Conservation (phyloP, 1,140 invertebrate genomes). For the Drosophila sp. region DNA sequence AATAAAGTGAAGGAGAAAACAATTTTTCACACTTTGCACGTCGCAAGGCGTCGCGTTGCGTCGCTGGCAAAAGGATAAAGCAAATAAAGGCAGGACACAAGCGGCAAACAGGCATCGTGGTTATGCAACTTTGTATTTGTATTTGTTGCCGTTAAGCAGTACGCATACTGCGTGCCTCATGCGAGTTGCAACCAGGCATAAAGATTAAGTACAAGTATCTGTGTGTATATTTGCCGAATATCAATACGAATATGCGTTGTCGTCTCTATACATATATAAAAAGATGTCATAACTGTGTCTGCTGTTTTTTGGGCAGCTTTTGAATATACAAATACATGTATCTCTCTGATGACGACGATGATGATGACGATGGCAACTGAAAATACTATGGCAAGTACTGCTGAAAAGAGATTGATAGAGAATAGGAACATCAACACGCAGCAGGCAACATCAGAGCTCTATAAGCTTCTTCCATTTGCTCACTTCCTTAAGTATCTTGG, state of each 20-base stretch:
- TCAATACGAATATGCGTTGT: constrained; percentile 26
- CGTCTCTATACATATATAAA: background rate
- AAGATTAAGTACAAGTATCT: constrained; percentile 40
- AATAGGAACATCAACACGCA: background rate
- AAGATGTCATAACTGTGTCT: background rate
- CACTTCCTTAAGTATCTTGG: background rate
- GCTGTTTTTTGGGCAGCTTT: background rate
- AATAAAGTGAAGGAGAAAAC: constrained; percentile 39
- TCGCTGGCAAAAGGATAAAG: constrained; percentile 37
- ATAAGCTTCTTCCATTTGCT: constrained; percentile 13
- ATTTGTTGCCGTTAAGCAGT: constrained; percentile 15
- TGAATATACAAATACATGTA: background rate
- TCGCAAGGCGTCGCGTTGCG: too few species aligned
- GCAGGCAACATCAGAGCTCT: background rate
- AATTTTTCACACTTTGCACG: constrained; percentile 69
- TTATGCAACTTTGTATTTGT: constrained; percentile 43
- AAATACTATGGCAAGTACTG: background rate
- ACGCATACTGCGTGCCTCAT: constrained; percentile 10
- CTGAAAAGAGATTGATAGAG: constrained; percentile 23
- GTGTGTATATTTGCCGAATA: constrained; percentile 43
- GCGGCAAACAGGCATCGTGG: constrained; percentile 39
- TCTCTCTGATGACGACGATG: background rate
- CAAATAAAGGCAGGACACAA: constrained; percentile 49
- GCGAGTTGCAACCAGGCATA: constrained; percentile 42
- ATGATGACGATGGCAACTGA: constrained; percentile 3